phyloP scores from a whole-genome alignment of 2,888 invertebrate species.

The Nematopogon swammerdamellus region DNA sequence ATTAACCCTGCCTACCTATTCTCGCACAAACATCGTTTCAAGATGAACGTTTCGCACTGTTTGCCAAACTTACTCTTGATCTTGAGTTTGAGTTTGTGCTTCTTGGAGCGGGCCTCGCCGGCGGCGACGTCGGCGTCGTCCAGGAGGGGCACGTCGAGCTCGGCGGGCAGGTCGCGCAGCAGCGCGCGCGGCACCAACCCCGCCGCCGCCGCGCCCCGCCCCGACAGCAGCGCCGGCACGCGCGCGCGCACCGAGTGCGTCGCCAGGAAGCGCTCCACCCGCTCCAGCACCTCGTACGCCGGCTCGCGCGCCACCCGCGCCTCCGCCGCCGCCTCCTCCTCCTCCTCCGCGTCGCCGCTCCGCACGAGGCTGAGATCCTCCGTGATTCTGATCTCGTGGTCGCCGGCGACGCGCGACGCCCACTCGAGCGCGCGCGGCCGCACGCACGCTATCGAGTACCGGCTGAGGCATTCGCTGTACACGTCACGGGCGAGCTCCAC shows the following conservation, averaged over 20 bases:
- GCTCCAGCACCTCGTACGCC: conserved; percentile 62
- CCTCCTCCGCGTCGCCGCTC: conserved; percentile 48
- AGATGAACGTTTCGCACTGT: too few relatives aligned
- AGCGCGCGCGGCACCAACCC: conserved; percentile 63
- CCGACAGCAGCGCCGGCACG: conserved; percentile 63
- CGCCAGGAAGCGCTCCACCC: conserved; percentile 71
- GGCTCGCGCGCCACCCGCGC: conserved; percentile 54
- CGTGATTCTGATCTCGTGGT: conserved; percentile 70
- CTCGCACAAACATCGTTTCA: too few relatives aligned
- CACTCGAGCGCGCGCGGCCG: conserved; percentile 76
- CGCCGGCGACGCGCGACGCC: conserved; percentile 63
- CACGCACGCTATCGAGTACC: conserved; percentile 69
- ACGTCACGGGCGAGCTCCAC: conserved; percentile 62
- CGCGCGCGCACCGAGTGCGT: conserved; percentile 73
- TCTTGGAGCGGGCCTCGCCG: conserved; percentile 48
- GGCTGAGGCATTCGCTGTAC: conserved; percentile 65
- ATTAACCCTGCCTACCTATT: too few relatives aligned
- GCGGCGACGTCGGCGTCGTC: conserved; percentile 51
- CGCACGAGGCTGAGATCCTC: conserved; percentile 72
- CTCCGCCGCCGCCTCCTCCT: conserved; percentile 23
- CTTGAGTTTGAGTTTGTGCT: conserved; percentile 44
- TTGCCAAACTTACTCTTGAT: conserved; percentile 52
- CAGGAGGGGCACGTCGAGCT: conserved; percentile 66
- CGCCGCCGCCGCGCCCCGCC: conserved; percentile 56
- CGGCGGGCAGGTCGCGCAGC: conserved; percentile 60